Evolutionary conservation across 2,888 invertebrate genomes (phyloP).

Genomic region (Sesamia inferens): DNA sequence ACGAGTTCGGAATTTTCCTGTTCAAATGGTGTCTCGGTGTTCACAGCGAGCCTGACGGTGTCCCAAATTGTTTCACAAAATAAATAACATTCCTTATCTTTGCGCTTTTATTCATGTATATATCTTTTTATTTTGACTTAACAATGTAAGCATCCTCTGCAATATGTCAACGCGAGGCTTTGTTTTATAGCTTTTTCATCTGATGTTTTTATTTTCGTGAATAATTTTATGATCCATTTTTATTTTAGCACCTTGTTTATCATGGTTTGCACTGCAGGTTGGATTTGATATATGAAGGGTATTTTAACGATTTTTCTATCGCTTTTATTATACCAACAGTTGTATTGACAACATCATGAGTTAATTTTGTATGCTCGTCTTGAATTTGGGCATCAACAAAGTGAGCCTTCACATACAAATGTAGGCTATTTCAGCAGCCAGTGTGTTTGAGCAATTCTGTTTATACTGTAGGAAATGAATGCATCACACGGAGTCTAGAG

Average conservation of each 20-base stretch:
- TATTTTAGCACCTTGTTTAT: conserved; percentile 56
- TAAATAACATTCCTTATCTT: conserved; percentile 74
- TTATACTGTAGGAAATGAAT: conserved; percentile 41
- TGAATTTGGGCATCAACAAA: conserved; percentile 1
- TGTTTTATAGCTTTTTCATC: conserved; percentile 69
- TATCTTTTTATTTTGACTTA: conserved; percentile 71
- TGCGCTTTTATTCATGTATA: conserved; percentile 68
- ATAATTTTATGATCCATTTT: conserved; percentile 69
- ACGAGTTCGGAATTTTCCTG: conserved; percentile 50
- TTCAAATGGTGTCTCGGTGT: conserved; percentile 50
- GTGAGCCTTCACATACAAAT: conserved; percentile 12
- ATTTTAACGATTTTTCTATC: conserved; percentile 9
- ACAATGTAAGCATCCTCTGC: conserved; percentile 67
- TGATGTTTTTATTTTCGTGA: conserved; percentile 68
- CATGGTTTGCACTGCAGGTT: conserved; percentile 14
- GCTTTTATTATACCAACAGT: background rate
- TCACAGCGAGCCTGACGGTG: conserved; percentile 39
- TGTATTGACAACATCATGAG: background rate
- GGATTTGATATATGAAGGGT: conserved; percentile 13
- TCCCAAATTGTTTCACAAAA: conserved; percentile 73
- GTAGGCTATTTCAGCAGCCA: conserved; percentile 14
- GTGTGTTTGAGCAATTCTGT: conserved; percentile 33
- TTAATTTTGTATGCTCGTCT: conserved; percentile 10
- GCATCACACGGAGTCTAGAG: conserved; percentile 22
- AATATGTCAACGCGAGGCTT: conserved; percentile 72